phyloP scores from a whole-genome alignment of 2,888 invertebrate species.

The Zootermopsis nevadensis region DNA sequence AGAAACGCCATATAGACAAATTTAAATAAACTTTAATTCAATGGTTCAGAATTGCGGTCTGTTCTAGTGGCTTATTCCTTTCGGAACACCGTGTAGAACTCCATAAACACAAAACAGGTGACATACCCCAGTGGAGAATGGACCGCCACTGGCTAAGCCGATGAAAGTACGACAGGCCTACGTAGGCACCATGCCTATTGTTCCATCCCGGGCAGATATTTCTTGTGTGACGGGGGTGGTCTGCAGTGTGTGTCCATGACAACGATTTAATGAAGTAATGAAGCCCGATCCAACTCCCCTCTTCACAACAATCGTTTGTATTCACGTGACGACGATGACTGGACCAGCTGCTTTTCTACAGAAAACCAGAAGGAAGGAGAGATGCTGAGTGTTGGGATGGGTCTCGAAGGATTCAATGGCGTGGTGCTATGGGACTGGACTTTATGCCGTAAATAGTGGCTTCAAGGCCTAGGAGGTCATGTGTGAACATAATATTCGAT shows the following conservation, averaged over 20 bases:
- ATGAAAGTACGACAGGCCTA: too few species aligned
- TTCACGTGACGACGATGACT: slow-evolving; percentile 34
- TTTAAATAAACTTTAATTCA: too few species aligned
- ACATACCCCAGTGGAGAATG: background rate
- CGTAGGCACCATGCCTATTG: too few species aligned
- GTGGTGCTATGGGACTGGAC: background rate
- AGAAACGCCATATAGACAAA: too few species aligned
- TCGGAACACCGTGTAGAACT: background rate
- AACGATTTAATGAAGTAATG: slow-evolving; percentile 46
- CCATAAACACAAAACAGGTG: background rate
- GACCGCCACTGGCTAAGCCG: background rate
- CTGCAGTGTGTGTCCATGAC: slow-evolving; percentile 31
- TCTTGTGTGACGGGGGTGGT: background rate
- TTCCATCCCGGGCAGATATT: background rate
- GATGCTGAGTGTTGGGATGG: background rate
- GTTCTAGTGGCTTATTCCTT: background rate
- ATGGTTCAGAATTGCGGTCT: too few species aligned
- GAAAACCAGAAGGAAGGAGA: slow-evolving; percentile 6
- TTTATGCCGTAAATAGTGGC: too few species aligned
- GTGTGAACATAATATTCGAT: too few species aligned
- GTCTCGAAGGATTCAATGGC: background rate
- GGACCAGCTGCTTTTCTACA: slow-evolving; percentile 30
- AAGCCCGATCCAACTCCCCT: slow-evolving; percentile 1
- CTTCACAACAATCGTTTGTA: slow-evolving; percentile 28
- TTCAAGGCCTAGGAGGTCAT: too few species aligned